These are phyloP conservation scores for Smittia sp. DNA, from an alignment of 2,888 invertebrate species.

Conservation along the genomic window DNA sequence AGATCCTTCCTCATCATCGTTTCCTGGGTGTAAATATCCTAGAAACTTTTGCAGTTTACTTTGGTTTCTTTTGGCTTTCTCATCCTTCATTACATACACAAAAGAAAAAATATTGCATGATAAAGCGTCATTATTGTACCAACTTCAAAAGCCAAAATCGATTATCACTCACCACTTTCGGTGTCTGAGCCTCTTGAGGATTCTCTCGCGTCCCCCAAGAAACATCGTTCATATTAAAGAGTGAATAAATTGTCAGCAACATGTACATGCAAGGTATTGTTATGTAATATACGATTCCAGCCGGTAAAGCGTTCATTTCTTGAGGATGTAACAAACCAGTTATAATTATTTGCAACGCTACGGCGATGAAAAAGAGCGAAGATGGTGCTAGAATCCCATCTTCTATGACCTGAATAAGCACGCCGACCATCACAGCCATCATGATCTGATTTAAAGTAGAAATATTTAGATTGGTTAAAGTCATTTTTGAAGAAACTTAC, in stretches of 20 bases:
- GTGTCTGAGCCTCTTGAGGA: conserved; percentile 47
- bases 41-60: conserved; percentile 44
- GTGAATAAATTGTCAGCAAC: conserved; percentile 84
- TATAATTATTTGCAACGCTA: conserved; percentile 65
- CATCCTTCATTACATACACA: conserved; percentile 32
- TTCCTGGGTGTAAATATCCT: conserved; percentile 47
- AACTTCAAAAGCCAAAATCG: not conserved
- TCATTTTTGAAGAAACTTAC: too few species aligned
- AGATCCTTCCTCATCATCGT: conserved; percentile 53
- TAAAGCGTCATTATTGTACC: too few species aligned
- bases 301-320: conserved; percentile 72
- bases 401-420: conserved; percentile 71
- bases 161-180: conserved; percentile 28
- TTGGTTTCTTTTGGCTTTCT: conserved; percentile 42
- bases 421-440: conserved; percentile 82
- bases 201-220: conserved; percentile 93
- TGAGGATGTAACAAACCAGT: conserved; percentile 75
- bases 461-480: too few species aligned
- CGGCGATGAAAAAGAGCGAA: conserved; percentile 76
- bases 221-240: conserved; percentile 90
- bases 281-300: conserved; percentile 78
- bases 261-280: conserved; percentile 95
- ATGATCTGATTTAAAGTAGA: too few species aligned
- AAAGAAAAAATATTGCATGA: too few species aligned
- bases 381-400: conserved; percentile 81